A percentile compares a stretch with the other conserved stretches of the same genome.
phyloP scores from a whole-genome alignment of 1,140 invertebrate genomes.

The Eupeodes corollae region DNA sequence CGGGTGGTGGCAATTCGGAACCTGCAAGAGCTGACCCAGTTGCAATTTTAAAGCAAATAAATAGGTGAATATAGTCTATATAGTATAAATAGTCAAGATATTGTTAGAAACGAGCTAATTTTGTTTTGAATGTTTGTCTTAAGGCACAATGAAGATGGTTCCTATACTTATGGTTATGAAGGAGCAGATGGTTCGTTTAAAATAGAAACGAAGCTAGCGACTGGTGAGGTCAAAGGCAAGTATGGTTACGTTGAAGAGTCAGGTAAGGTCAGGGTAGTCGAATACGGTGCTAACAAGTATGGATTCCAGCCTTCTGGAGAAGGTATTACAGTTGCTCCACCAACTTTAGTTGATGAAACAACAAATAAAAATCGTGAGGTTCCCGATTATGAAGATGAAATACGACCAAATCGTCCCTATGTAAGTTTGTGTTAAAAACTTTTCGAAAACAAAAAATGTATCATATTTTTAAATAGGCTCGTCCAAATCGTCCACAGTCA shows the following conservation, averaged over 20 bases:
- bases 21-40: constrained; percentile 52
- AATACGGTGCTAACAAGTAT: constrained; percentile 77
- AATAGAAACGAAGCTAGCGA: constrained; percentile 68
- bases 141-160: constrained; percentile 74
- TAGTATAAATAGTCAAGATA: too few species aligned
- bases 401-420: constrained; percentile 32
- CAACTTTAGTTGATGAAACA: constrained; percentile 62
- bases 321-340: constrained; percentile 70
- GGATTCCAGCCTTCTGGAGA: constrained; percentile 80
- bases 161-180: constrained; percentile 79
- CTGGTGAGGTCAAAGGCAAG: constrained; percentile 71
- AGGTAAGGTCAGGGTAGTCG: constrained; percentile 65
- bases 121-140: constrained; percentile 12
- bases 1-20: constrained; percentile 22
- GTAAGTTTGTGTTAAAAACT: constrained; percentile 11
- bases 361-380: constrained; percentile 41
- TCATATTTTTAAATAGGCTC: too few species aligned
- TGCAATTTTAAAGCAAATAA: constrained; percentile 73
- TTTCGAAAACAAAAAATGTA: too few species aligned
- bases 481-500: constrained; percentile 22
- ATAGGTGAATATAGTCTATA: constrained; percentile 43
- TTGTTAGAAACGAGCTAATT: background rate
- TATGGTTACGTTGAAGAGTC: constrained; percentile 77
- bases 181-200: constrained; percentile 75
- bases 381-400: constrained; percentile 41